Percentiles rank a stretch among this genome's conserved stretches.
Evolutionary conservation across 2,113 vertebrate genomes (phyloP).

Genomic region (Forbesichthys papilliferus): DNA sequence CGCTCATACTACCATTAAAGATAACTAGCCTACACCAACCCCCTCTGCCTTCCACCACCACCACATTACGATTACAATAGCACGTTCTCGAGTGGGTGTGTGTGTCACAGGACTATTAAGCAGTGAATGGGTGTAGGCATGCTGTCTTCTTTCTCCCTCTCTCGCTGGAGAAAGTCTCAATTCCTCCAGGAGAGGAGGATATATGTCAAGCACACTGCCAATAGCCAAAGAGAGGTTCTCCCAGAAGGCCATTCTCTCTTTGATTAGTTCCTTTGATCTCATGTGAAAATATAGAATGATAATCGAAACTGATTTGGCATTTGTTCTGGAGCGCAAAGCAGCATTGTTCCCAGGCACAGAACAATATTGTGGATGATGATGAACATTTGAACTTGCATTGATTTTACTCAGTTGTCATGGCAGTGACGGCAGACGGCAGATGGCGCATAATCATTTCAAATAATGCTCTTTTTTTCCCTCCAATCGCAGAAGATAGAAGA

Average conservation of each 20-base stretch:
- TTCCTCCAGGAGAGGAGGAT: neutral
- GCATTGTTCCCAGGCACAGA: neutral
- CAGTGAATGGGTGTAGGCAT: neutral
- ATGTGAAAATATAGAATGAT: neutral
- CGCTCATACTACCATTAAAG: slow-evolving; percentile 34
- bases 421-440: neutral
- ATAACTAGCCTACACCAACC: slow-evolving; percentile 39
- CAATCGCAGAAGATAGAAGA: neutral
- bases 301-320: neutral
- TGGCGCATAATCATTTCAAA: neutral
- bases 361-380: neutral
- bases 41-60: neutral
- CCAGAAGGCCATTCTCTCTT: neutral
- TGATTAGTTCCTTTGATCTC: slow-evolving; percentile 7
- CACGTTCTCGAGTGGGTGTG: slow-evolving; percentile 29
- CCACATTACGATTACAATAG: neutral
- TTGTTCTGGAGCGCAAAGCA: neutral
- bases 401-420: neutral
- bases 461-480: too few species aligned
- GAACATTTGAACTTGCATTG: slow-evolving; percentile 1
- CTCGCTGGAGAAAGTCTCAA: neutral
- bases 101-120: neutral
- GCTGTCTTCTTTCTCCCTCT: slow-evolving; percentile 6
- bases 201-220: neutral
- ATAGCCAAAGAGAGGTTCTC: neutral